Evolutionary conservation across 1,140 invertebrate genomes (phyloP), one percentile per base, ranked within the genome.

Genomic region (Anastrepha obliqua): DNA sequence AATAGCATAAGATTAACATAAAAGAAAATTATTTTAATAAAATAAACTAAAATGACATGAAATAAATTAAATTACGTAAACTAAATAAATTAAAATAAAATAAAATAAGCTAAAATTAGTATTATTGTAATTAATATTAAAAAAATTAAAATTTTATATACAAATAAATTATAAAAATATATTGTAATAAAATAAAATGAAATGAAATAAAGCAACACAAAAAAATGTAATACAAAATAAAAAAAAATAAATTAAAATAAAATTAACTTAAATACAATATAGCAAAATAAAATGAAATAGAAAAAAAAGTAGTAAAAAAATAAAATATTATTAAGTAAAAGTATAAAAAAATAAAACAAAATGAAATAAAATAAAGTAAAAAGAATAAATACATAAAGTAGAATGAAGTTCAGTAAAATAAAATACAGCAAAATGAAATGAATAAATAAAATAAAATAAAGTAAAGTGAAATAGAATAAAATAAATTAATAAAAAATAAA

Each of bases 161-260:
- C 29, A 65, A 65, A 65, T 65, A 65, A 65, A 65, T 65, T 29
- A 65, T 17, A 65, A 29, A 65, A 65, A 65, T 65, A 65, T 17
- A 65, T 17, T 65, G 29, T 1, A 29, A 65, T 65, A 39, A 65
- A 65, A 20, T 29, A 65, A 65, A 65, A 74, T 44, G 42, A 15
- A 74, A 74, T 11, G 11, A 15, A 44, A 74, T 70, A 55, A 55
- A 55, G 2, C 6, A 55, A 11, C 11, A 55, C 11, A 55, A 55
- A 55, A 55, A 55, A 55, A 55, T 55, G 11, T 55, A 55, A 29
- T 11, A 55, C 51, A 55, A 55, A 11, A 11, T 55, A 8, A 55
- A 3, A 55, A 55, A 55, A 55, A 8, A 55, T 55, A 55, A 55
- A 8, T 8, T 55, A 6, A 29, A 65, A 65, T 65, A 65, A 65